Evolutionary conservation across 2,888 invertebrate genomes (phyloP), one percentile per base, ranked within the genome.

Genomic region (Phragmatobia fuliginosa): DNA sequence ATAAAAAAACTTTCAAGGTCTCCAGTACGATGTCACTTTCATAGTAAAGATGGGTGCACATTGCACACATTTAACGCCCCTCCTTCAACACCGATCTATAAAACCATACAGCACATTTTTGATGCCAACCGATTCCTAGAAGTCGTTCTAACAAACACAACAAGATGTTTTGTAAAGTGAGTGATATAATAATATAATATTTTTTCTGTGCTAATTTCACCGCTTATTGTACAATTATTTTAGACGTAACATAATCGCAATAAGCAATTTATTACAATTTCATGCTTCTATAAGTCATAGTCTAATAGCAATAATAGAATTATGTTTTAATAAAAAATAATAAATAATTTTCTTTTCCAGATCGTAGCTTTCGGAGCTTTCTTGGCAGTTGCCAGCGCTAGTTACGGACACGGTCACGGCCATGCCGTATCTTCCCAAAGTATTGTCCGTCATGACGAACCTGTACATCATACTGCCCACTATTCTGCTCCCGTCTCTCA

Each of bases 131-230:
- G 71, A 71, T 66, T 67, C 70, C 76, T 73, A 74, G 71, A 76
- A 68, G 59, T 70, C 25, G 28, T 52, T 33, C 18, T 64, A 33
- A 65, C 62, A 69, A 73, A 71, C 70, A 68, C 72, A 28, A 77
- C 74, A 78, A 66, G 86, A 91, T 91, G 91, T 90, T 90, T 84
- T 89, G 88, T 84, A 90, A 91, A 90, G 91, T 91, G 74, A 90
- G 90, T 89, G 18, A 10, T 38, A 62, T 16, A 31, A 10, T 10
- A 6, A 11, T 52, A 14, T 4, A 25, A 2, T n/a, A 10, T 21
- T 45, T 45, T 45, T 45, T 5, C 6, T 45, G 21, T 18, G 16
- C n/a, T n/a, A 21, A 45, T 41, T 41, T 41, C 3, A 41, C 16
- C 41, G 41, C 41, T 18, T 18, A 41, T 18, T 41, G 38, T 38